Evolutionary conservation across 2,113 vertebrate species (phyloP).

Genomic region (Crotalus viridis): DNA sequence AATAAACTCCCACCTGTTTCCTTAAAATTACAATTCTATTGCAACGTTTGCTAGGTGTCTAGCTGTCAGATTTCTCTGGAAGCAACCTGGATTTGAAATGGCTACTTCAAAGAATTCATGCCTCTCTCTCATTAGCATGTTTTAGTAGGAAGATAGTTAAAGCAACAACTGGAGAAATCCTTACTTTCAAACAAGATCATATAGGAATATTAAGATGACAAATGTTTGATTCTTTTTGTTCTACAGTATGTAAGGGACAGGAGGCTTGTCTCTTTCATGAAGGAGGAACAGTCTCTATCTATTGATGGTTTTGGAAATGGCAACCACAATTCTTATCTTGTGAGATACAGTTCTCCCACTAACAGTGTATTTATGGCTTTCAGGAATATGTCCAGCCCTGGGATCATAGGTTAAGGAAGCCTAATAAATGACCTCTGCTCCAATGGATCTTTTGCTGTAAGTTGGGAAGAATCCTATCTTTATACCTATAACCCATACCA

Average conservation of each 20-base stretch:
- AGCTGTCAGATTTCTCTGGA: not conserved
- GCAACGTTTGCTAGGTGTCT: not conserved
- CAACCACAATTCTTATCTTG: not conserved
- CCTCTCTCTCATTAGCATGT: not conserved
- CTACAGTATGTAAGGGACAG: not conserved
- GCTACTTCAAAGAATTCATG: not conserved
- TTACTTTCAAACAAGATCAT: not conserved
- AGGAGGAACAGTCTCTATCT: not conserved
- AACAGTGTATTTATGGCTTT: not conserved
- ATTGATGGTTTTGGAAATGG: not conserved
- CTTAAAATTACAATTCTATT: not conserved
- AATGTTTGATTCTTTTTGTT: not conserved
- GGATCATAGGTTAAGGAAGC: not conserved
- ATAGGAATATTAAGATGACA: not conserved
- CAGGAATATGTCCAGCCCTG: not conserved
- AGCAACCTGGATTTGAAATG: not conserved
- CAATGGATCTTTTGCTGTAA: not conserved
- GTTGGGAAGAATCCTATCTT: not conserved
- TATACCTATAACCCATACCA: not conserved
- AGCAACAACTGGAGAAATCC: not conserved
- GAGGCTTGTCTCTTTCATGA: not conserved
- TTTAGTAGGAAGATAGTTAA: not conserved
- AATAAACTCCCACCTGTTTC: not conserved
- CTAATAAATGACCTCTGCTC: not conserved
- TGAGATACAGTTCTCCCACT: not conserved